phyloP scores from a whole-genome alignment of 2,888 invertebrate species.

The Tipula unca region DNA sequence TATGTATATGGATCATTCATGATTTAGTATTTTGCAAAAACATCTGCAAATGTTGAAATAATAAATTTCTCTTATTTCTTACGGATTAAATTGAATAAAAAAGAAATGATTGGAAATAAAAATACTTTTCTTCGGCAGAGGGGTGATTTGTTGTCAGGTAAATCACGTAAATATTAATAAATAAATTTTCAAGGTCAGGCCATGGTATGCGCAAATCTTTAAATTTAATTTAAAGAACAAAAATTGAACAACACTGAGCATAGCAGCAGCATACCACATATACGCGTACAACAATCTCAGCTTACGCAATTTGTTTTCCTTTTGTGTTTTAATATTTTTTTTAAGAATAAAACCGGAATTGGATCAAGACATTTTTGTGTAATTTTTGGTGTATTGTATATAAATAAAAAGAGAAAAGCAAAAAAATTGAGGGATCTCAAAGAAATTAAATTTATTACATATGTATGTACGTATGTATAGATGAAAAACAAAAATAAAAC shows the following conservation, averaged over 20 bases:
- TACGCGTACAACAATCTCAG: neutral
- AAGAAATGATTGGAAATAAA: neutral
- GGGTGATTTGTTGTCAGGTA: no score
- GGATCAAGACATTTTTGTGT: conserved; percentile 2
- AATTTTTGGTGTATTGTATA: neutral
- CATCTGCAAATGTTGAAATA: neutral
- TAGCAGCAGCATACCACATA: neutral
- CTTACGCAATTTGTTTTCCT: neutral
- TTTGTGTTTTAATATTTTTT: neutral
- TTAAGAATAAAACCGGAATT: neutral
- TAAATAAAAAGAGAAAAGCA: neutral
- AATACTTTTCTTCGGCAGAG: neutral
- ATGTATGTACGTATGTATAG: no score
- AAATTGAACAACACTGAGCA: neutral
- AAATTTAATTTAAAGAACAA: neutral
- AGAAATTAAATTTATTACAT: neutral
- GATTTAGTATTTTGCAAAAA: neutral
- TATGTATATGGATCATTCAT: neutral
- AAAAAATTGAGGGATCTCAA: neutral
- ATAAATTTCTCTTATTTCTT: conserved; percentile 1
- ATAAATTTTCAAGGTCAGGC: no score
- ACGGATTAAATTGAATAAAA: neutral
- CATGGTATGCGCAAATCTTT: no score
- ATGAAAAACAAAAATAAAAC: neutral
- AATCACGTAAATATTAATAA: no score